Percentiles rank a stretch among this genome's conserved stretches.
These are phyloP conservation scores for Eilema sororculum DNA, from an alignment of 2,888 invertebrate genomes.

Conservation along the genomic window DNA sequence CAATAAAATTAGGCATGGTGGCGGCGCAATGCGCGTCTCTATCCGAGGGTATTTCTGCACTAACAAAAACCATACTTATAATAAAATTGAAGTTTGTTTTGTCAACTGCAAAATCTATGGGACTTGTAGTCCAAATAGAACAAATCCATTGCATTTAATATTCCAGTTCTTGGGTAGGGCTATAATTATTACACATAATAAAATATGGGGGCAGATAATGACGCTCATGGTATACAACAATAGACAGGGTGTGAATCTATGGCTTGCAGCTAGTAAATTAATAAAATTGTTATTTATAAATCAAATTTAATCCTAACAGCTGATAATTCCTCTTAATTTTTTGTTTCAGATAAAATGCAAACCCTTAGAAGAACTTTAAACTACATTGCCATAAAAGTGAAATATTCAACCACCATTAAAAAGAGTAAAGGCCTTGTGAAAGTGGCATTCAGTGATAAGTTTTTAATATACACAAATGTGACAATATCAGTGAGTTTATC, in stretches of 20 bases:
- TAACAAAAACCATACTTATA: no score
- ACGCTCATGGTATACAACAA: no score
- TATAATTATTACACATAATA: no score
- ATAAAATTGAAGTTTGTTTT: no score
- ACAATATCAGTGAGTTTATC: slow-evolving; percentile 93
- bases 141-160: neutral
- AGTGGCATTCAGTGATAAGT: slow-evolving; percentile 89
- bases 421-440: slow-evolving; percentile 63
- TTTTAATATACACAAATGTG: slow-evolving; percentile 93
- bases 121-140: neutral
- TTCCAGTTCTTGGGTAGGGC: neutral
- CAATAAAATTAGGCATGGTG: no score
- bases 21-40: no score
- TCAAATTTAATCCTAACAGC: neutral
- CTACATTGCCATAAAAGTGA: slow-evolving; percentile 65
- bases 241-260: no score
- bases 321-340: neutral
- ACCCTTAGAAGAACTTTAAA: slow-evolving; percentile 71
- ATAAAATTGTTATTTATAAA: slow-evolving; percentile 8
- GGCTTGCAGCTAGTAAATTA: slow-evolving; percentile 23
- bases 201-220: no score
- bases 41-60: no score
- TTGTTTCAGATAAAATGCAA: slow-evolving; percentile 69
- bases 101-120: no score
- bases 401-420: slow-evolving; percentile 53